These are phyloP conservation scores for Drosophila meridionalis DNA, from an alignment of 2,888 invertebrate genomes.

Conservation along the genomic window DNA sequence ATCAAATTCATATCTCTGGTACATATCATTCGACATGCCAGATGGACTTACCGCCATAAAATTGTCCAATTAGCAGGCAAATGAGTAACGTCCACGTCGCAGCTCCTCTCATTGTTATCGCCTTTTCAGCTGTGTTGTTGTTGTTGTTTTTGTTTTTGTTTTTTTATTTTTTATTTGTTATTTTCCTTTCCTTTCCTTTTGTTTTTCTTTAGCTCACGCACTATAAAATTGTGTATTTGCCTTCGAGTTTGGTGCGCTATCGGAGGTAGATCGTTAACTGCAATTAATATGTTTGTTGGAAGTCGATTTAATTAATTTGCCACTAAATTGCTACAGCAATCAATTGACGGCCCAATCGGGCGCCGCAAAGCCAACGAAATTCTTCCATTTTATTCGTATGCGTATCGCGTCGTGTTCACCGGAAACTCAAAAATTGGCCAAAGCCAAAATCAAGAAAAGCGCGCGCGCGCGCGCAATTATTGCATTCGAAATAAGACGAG, in stretches of 20 bases:
- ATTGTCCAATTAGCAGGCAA: slow-evolving; percentile 66
- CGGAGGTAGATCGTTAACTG: slow-evolving; percentile 77
- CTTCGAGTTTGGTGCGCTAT: slow-evolving; percentile 36
- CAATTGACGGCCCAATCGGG: slow-evolving; percentile 47
- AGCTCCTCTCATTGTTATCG: slow-evolving; percentile 60
- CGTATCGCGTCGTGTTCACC: slow-evolving; percentile 37
- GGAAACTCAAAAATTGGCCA: slow-evolving; percentile 62
- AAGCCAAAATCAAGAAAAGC: slow-evolving; percentile 56
- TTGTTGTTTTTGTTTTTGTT: too few relatives aligned
- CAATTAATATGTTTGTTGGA: slow-evolving; percentile 70
- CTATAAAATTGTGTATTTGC: slow-evolving; percentile 26
- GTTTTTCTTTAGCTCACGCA: slow-evolving; percentile 30
- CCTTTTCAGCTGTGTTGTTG: slow-evolving; percentile 6
- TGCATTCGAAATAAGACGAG: slow-evolving; percentile 21
- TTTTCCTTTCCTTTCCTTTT: background rate
- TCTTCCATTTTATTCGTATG: slow-evolving; percentile 31
- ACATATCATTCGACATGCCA: background rate
- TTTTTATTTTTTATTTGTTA: too few relatives aligned
- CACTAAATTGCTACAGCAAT: slow-evolving; percentile 46
- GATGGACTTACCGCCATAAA: slow-evolving; percentile 61
- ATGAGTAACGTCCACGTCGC: slow-evolving; percentile 54
- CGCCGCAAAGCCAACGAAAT: slow-evolving; percentile 51
- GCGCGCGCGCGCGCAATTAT: slow-evolving; percentile 41
- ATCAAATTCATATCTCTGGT: slow-evolving; percentile 18
- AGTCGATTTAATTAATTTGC: slow-evolving; percentile 65